phyloP scores from a whole-genome alignment of 2,113 vertebrate genomes.

The Percina caprodes region DNA sequence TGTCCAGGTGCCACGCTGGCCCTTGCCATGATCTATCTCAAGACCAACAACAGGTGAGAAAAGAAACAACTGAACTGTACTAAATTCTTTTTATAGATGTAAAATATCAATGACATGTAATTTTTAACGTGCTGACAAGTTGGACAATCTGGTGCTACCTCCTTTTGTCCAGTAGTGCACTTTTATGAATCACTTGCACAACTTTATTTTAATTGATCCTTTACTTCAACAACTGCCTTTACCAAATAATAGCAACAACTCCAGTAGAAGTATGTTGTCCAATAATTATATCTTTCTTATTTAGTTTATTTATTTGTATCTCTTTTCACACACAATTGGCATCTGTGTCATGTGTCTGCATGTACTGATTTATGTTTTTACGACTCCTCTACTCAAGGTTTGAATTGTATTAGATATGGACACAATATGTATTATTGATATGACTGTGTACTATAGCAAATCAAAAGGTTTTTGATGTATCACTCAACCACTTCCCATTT shows the following conservation, averaged over 20 bases:
- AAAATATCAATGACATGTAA: too few species aligned
- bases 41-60: slow-evolving; percentile 95
- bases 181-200: neutral
- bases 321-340: neutral
- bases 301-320: neutral
- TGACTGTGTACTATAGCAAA: neutral
- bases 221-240: neutral
- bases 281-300: neutral
- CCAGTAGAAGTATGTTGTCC: too few species aligned
- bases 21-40: slow-evolving; percentile 98
- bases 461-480: neutral
- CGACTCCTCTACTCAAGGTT: too few species aligned
- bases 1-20: slow-evolving; percentile 97
- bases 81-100: too few species aligned
- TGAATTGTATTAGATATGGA: too few species aligned
- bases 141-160: too few species aligned
- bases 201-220: neutral
- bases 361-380: neutral
- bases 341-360: too few species aligned
- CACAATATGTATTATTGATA: too few species aligned
- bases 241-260: neutral
- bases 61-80: neutral
- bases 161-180: neutral
- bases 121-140: neutral
- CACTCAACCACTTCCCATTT: neutral